Percentiles rank a stretch among this genome's conserved stretches.
Evolutionary conservation across 2,113 vertebrate species (phyloP).

Genomic region (Calyptomena viridis): DNA sequence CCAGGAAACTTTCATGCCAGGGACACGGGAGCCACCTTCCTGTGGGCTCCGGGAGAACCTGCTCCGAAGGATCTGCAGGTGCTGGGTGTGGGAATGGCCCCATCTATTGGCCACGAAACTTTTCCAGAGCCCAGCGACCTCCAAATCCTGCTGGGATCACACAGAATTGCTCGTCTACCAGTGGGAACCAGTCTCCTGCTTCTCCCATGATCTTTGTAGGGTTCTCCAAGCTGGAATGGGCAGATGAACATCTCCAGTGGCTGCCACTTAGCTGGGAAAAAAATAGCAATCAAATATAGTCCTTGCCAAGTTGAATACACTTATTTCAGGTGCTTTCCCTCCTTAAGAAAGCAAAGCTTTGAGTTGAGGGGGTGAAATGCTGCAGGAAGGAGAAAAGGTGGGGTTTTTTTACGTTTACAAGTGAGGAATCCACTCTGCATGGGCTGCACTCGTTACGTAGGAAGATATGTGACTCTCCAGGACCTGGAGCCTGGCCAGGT

Average conservation of each 20-base stretch:
- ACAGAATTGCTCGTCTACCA: fast-evolving
- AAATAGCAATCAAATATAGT: background rate
- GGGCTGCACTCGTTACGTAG: fast-evolving
- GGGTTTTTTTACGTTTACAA: background rate
- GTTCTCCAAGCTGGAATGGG: background rate
- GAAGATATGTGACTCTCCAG: background rate
- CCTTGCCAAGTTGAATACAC: background rate
- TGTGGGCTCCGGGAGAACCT: background rate
- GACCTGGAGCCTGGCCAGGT: background rate
- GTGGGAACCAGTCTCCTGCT: fast-evolving
- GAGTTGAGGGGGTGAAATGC: background rate
- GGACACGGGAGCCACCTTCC: background rate
- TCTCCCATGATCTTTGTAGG: fast-evolving
- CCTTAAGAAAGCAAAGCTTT: background rate
- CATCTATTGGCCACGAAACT: background rate
- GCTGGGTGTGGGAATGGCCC: background rate
- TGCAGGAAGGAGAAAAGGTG: background rate
- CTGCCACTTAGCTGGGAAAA: background rate
- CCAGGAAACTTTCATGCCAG: background rate
- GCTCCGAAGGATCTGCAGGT: background rate
- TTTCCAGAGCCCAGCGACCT: fast-evolving
- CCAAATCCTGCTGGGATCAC: background rate
- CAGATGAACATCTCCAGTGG: background rate
- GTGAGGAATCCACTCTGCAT: background rate
- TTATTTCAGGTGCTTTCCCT: background rate